These are phyloP conservation scores for Tetramorium parvispinum DNA, from an alignment of 1,140 invertebrate species.

Conservation along the genomic window DNA sequence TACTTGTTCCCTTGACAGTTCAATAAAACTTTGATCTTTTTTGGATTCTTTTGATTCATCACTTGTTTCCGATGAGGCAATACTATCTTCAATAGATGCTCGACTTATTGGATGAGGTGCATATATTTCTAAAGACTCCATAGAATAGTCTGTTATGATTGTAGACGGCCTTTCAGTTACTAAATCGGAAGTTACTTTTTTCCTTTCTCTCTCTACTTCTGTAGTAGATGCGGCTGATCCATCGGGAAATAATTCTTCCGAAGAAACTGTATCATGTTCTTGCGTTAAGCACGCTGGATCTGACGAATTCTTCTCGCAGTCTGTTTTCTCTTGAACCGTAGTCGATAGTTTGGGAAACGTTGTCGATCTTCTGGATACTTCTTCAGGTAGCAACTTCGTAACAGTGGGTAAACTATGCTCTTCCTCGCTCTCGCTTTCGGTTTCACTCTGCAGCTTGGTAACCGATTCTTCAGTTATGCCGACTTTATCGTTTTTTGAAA, in stretches of 20 bases:
- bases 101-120: neutral
- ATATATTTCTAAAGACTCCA: neutral
- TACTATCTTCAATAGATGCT: neutral
- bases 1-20: neutral
- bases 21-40: neutral
- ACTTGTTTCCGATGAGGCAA: neutral
- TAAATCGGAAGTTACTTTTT: neutral
- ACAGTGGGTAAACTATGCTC: too few species aligned
- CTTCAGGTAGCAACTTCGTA: neutral
- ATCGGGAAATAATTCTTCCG: neutral
- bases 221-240: neutral
- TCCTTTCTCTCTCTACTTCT: neutral
- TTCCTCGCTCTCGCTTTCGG: neutral
- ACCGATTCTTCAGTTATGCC: neutral
- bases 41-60: neutral
- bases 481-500: neutral
- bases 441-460: neutral
- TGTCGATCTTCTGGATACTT: neutral
- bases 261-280: neutral
- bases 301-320: constrained; percentile 12
- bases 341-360: neutral
- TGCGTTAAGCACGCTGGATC: neutral
- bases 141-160: neutral
- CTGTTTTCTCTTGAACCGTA: neutral
- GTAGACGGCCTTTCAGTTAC: neutral